These are phyloP conservation scores for Athalia rosae DNA, from an alignment of 2,888 invertebrate species.

Conservation along the genomic window DNA sequence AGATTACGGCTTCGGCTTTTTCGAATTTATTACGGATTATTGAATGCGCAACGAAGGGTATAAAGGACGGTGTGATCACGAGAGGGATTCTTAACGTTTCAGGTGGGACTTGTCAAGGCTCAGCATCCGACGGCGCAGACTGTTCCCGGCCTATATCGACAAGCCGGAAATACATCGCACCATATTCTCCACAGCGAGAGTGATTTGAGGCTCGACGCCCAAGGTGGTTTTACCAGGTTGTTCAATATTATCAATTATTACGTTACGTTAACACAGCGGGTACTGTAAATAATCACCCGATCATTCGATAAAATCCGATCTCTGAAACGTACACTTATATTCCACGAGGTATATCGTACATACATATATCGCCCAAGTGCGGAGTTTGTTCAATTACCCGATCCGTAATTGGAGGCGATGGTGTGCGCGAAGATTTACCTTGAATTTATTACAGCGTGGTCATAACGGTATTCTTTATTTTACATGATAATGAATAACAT, in stretches of 20 bases:
- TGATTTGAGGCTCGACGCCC: constrained; percentile 68
- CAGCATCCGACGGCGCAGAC: constrained; percentile 70
- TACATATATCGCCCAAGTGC: too few relatives aligned
- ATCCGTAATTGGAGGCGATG: too few relatives aligned
- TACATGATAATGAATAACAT: too few relatives aligned
- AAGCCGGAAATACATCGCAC: constrained; percentile 66
- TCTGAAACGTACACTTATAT: too few relatives aligned
- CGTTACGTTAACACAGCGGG: too few relatives aligned
- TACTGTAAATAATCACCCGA: too few relatives aligned
- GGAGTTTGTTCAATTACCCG: too few relatives aligned
- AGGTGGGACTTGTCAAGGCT: constrained; percentile 71
- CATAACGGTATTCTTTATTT: too few relatives aligned
- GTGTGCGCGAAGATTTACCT: too few relatives aligned
- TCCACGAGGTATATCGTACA: too few relatives aligned
- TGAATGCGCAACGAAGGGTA: constrained; percentile 19
- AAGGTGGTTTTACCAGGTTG: constrained; percentile 71
- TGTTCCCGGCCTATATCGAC: constrained; percentile 68
- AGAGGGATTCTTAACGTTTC: constrained; percentile 38
- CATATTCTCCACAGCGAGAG: constrained; percentile 70
- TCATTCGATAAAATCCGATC: too few relatives aligned
- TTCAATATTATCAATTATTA: not conserved
- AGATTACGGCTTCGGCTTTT: not conserved
- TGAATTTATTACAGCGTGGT: too few relatives aligned
- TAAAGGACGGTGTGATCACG: constrained; percentile 21
- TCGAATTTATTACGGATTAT: constrained; percentile 29